Conservation (phyloP, 2,797 vertebrate species). For the Chiroxiphia lanceolata region DNA sequence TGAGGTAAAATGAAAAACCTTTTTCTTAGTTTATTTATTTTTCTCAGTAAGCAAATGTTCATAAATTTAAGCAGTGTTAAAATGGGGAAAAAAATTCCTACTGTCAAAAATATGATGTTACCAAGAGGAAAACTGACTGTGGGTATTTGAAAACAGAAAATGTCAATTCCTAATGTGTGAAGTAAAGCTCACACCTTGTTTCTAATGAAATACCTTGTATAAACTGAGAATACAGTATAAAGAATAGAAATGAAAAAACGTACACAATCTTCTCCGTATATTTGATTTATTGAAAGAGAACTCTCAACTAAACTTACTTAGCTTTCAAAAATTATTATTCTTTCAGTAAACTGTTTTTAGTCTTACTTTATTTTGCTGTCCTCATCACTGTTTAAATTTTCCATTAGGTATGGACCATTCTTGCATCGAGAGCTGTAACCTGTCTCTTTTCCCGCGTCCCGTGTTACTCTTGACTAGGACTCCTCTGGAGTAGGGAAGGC, state of each 20-base stretch:
- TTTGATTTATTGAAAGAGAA: not conserved
- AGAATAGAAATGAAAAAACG: not conserved
- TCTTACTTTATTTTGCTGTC: not conserved
- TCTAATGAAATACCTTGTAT: not conserved
- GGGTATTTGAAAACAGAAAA: not conserved
- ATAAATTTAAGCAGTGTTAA: not conserved
- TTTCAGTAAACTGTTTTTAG: not conserved
- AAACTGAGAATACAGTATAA: not conserved
- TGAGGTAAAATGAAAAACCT: not conserved
- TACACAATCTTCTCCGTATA: not conserved
- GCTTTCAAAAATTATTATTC: not conserved
- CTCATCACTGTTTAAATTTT: not conserved
- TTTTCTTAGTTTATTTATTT: not conserved
- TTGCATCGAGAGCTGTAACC: not conserved
- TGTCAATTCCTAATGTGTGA: not conserved
- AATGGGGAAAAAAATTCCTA: not conserved
- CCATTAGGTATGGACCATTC: not conserved
- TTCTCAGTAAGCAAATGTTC: not conserved
- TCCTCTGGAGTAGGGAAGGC: not conserved
- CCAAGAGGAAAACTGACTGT: not conserved
- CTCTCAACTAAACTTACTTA: not conserved
- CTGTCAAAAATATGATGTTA: not conserved
- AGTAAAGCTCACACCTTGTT: not conserved
- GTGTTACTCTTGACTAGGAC: not conserved
- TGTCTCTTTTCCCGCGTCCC: not conserved